These are phyloP conservation scores for Sebastes trivittatus DNA, from an alignment of 2,797 vertebrate species.

Conservation along the genomic window DNA sequence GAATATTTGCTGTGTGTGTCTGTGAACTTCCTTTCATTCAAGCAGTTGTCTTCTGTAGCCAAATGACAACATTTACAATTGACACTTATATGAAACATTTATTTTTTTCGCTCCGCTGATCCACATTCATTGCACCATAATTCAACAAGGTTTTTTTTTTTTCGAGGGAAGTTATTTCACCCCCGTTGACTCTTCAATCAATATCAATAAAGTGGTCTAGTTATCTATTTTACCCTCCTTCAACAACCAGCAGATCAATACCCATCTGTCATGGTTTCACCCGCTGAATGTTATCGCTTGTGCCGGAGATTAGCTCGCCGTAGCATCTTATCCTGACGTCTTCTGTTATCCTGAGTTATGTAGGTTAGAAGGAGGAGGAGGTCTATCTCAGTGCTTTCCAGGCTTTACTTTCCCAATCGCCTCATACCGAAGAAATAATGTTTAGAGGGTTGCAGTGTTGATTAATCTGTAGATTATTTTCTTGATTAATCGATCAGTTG, in stretches of 20 bases:
- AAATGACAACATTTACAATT: conserved; percentile 8
- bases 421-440: background rate
- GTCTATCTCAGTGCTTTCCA: conserved; percentile 13
- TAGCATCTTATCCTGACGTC: conserved; percentile 71
- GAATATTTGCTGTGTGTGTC: background rate
- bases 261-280: conserved; percentile 76
- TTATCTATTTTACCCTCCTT: conserved; percentile 70
- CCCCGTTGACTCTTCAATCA: conserved; percentile 58
- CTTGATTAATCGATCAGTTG: no score
- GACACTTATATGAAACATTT: background rate
- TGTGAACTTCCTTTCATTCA: background rate
- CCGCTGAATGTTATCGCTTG: conserved; percentile 76
- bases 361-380: conserved; percentile 32
- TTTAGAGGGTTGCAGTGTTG: background rate
- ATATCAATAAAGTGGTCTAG: conserved; percentile 72
- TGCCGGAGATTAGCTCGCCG: conserved; percentile 68
- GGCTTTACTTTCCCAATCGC: background rate
- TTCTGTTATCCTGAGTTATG: conserved; percentile 61
- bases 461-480: no score
- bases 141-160: background rate
- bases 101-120: background rate
- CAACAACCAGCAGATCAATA: conserved; percentile 75
- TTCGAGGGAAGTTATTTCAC: conserved; percentile 31
- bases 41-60: background rate
- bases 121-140: conserved; percentile 3